Conservation (phyloP, 2,797 vertebrate genomes). For the Pseudomugil tenellus region DNA sequence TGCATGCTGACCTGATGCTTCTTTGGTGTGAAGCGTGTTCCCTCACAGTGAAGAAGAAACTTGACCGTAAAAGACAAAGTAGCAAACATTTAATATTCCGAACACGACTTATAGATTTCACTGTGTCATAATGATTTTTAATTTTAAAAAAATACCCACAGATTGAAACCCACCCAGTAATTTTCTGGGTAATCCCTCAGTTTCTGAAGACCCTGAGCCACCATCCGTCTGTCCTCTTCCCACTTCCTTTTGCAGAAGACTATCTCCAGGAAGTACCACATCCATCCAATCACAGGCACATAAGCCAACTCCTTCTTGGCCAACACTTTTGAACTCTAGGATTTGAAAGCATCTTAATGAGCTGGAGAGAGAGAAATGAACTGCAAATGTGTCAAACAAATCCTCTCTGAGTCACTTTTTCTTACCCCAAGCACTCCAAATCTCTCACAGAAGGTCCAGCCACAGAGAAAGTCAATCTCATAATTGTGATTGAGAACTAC, state of each 20-base stretch:
- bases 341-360: conserved; percentile 2
- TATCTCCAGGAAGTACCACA: conserved; percentile 98
- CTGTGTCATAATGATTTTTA: not conserved
- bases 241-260: conserved; percentile 97
- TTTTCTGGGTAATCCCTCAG: conserved; percentile 93
- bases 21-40: conserved; percentile 94
- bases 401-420: not conserved
- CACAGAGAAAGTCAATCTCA: conserved; percentile 97
- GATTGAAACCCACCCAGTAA: conserved; percentile 84
- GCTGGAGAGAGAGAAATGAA: not conserved
- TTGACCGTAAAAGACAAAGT: conserved; percentile 56
- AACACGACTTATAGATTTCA: not conserved
- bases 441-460: conserved; percentile 95
- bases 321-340: conserved; percentile 94
- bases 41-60: conserved; percentile 97
- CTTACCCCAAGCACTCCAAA: conserved; percentile 96
- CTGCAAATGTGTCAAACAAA: not conserved
- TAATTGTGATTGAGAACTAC: conserved; percentile 96
- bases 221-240: conserved; percentile 92
- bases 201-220: conserved; percentile 86
- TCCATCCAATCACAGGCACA: conserved; percentile 95
- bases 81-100: not conserved
- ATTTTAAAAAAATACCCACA: not conserved
- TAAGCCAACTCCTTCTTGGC: conserved; percentile 95
- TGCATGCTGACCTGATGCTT: conserved; percentile 97